Evolutionary conservation across 2,888 invertebrate genomes (phyloP).

Genomic region (Copidosoma aretas): DNA sequence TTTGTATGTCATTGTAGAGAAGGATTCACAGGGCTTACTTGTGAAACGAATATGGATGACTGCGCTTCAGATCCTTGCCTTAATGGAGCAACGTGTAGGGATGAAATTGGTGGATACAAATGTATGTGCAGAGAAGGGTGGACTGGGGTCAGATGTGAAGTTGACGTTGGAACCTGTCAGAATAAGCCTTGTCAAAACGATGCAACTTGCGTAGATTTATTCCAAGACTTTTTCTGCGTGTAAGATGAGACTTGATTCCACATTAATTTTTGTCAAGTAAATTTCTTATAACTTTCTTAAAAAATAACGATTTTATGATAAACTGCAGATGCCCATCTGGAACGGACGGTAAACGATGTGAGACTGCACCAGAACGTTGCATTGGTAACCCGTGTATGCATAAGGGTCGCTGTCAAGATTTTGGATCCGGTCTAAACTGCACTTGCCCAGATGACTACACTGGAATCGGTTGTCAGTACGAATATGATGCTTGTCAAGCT

Average conservation of each 20-base stretch:
- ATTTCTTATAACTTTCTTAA: neutral
- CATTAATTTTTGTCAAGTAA: neutral
- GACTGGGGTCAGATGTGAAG: constrained; percentile 85
- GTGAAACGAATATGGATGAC: constrained; percentile 87
- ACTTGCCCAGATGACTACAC: constrained; percentile 86
- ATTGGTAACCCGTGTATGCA: constrained; percentile 94
- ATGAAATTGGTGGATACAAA: constrained; percentile 82
- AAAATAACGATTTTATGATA: neutral
- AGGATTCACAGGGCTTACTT: constrained; percentile 84
- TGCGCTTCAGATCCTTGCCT: constrained; percentile 85
- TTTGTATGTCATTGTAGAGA: constrained; percentile 87
- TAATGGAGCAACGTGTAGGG: constrained; percentile 87
- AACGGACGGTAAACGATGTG: constrained; percentile 96
- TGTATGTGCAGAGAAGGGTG: constrained; percentile 86
- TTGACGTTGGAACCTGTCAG: constrained; percentile 86
- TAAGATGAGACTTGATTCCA: constrained; percentile 65
- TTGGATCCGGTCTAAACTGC: constrained; percentile 93
- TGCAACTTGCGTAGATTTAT: constrained; percentile 87
- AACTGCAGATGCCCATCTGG: constrained; percentile 82
- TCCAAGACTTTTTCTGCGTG: constrained; percentile 92
- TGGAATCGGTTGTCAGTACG: constrained; percentile 91
- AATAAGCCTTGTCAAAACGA: constrained; percentile 91
- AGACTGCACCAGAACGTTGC: constrained; percentile 94
- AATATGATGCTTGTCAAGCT: constrained; percentile 90
- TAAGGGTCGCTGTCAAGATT: constrained; percentile 93